A percentile compares a stretch with the other conserved stretches of the same genome.
These are phyloP conservation scores for Sinocyclocheilus anshuiensis DNA, from an alignment of 2,113 vertebrate genomes.

Conservation along the genomic window DNA sequence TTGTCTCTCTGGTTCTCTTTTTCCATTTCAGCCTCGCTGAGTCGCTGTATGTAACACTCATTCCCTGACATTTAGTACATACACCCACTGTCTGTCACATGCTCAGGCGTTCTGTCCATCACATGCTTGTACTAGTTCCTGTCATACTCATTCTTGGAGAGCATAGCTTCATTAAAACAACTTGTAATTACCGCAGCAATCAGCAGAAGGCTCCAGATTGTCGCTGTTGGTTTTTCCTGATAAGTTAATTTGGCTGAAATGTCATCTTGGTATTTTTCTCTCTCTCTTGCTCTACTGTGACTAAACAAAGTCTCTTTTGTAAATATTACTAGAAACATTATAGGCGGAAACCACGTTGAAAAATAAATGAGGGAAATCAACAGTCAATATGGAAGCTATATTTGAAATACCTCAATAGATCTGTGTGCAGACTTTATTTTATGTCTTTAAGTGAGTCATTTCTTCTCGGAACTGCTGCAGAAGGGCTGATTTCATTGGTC, in stretches of 20 bases:
- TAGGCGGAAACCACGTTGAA: neutral
- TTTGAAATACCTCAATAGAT: neutral
- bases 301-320: conserved; percentile 2
- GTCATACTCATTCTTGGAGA: conserved; percentile 2
- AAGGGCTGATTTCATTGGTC: neutral
- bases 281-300: neutral
- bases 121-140: neutral
- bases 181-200: conserved; percentile 30
- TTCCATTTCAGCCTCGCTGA: neutral
- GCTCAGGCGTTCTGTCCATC: neutral
- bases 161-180: conserved; percentile 39
- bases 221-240: conserved; percentile 37
- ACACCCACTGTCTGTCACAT: conserved; percentile 6
- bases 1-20: conserved; percentile 13
- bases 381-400: neutral
- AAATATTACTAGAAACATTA: neutral
- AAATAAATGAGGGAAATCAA: neutral
- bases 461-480: neutral
- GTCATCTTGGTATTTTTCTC: conserved; percentile 7
- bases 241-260: conserved; percentile 47
- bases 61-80: conserved; percentile 6
- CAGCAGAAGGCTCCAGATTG: conserved; percentile 39
- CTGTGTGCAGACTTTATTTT: neutral
- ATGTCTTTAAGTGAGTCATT: neutral
- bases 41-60: conserved; percentile 1